Evolutionary conservation across 2,797 vertebrate species (phyloP), one percentile per base, ranked within the genome.

Genomic region (Gila robusta): DNA sequence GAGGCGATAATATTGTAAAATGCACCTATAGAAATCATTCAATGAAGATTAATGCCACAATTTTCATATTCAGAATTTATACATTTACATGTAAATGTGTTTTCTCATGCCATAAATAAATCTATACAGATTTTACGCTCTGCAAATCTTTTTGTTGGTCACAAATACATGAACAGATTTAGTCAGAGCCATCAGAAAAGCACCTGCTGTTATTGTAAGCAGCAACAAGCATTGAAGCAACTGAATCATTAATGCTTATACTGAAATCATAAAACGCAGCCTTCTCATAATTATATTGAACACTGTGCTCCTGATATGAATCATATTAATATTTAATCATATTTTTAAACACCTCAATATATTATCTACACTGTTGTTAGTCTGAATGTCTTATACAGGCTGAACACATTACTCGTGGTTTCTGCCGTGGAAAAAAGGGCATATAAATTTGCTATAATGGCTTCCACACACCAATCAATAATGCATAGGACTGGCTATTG

Each of bases 381-480:
- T 70, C 64, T 84, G 49, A 79, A 84, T 59, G n/a, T 44, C 26
- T 44, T 21, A 41, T 23, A 56, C 9, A 4, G 47, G 64, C n/a
- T 59, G 74, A 70, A 44, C 6, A 41, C 26, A 85, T 85, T 71
- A 71, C 37, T 84, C 1, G 26, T 32, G 37, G 7, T 16, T 84
- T 84, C 74, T 70, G 35, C 37, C 6, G 49, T 84, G 19, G 16
- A 59, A 78, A 69, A 54, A 84, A 84, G 78, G 47, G 23, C 73
- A 67, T 39, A 77, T 84, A 23, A 35, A 71, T 78, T 54, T 35
- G n/a, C 64, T 37, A 6, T 71, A 44, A 85, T 71, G 76, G 66
- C 64, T 79, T 79, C 62, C 32, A 70, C 73, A 84, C 49, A 59
- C 47, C 23, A 44, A 84, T 84, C n/a, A 70, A 79, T 79, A 84